Base-by-base conservation (phyloP, 2,888 invertebrate species). In the Leptothorax acervorum region DNA sequence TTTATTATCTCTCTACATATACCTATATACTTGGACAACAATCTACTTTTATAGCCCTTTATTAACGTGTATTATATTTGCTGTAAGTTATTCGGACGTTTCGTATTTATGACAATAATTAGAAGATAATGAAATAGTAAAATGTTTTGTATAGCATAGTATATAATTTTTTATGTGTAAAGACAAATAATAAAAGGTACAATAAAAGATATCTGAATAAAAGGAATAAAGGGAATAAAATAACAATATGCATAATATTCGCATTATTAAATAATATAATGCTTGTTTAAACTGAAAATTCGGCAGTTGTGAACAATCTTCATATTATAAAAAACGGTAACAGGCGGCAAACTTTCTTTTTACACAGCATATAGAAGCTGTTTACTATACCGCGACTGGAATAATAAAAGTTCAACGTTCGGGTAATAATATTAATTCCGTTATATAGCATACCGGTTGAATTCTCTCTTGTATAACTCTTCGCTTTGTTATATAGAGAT, bases 371-470 rank as follows among this genome's bases (percentile, higher is more conserved):
- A 31, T 55, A 68, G 55, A 45, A 55, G 45, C 45, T 18, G 31
- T 31, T 65, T 55, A 60, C 60, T 12, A 70, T 79, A 73, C 60
- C 60, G 48, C 73, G 48, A 71, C 73, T 62, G 73, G 60, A 60
- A 73, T 57, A 81, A 81, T 81, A 81, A 81, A 73, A 81, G 73
- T 81, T 62, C 60, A 48, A 71, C 57, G 35, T 70, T 70, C 45
- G 15, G 57, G 35, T 45, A 70, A 55, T 79, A 71, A 71, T 71
- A 60, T 60, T 81, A 73, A 81, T 81, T 81, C 28, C 48, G 71
- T 71, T 79, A 60, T 60, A 39, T 48, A 79, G 79, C 60, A 60
- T 79, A 51, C 60, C 79, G 73, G 48, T 62, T 68, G 48, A 68
- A 68, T 48, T 31, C 48, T 73, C 79, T 73, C 79, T 51, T 60